Percentiles rank a stretch among this genome's conserved stretches.
These are phyloP conservation scores for Trogon melanurus DNA, from an alignment of 2,113 vertebrate genomes.

Conservation along the genomic window DNA sequence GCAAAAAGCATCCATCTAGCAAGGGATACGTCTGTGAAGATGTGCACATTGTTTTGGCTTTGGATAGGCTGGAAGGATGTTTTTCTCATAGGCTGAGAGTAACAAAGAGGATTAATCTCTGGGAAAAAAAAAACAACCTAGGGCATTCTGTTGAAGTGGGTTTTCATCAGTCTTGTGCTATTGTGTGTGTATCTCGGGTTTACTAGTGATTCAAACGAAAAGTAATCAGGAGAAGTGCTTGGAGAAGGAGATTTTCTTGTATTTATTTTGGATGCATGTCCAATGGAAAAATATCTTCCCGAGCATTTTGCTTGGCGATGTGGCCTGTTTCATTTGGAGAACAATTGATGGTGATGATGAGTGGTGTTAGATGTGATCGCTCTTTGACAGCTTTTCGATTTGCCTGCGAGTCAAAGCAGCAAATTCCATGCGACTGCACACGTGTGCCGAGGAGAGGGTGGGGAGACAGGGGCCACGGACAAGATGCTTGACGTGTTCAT, in stretches of 20 bases:
- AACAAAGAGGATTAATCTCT: constrained; percentile 50
- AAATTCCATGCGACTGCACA: constrained; percentile 1
- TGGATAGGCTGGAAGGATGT: not conserved
- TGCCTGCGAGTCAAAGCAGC: constrained; percentile 2
- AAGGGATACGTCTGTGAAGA: not conserved
- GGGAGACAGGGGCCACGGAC: not conserved
- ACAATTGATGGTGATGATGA: constrained; percentile 79
- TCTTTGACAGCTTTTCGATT: constrained; percentile 33
- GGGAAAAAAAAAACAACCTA: constrained; percentile 23
- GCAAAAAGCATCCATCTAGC: constrained; percentile 23
- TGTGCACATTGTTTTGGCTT: not conserved
- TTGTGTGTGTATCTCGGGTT: not conserved
- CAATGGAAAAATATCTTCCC: constrained; percentile 82
- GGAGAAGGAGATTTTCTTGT: constrained; percentile 73
- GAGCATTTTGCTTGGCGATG: constrained; percentile 73
- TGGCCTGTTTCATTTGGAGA: constrained; percentile 84
- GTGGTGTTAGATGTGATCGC: constrained; percentile 60
- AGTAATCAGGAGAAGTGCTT: constrained; percentile 60
- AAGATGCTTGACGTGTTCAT: not conserved
- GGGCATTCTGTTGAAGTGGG: constrained; percentile 69
- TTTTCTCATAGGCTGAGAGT: constrained; percentile 23
- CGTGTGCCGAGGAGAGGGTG: not conserved
- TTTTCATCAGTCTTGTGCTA: constrained; percentile 61
- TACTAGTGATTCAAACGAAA: constrained; percentile 50
- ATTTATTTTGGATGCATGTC: constrained; percentile 81